phyloP scores from a whole-genome alignment of 2,113 vertebrate species.

The Empidonax traillii region DNA sequence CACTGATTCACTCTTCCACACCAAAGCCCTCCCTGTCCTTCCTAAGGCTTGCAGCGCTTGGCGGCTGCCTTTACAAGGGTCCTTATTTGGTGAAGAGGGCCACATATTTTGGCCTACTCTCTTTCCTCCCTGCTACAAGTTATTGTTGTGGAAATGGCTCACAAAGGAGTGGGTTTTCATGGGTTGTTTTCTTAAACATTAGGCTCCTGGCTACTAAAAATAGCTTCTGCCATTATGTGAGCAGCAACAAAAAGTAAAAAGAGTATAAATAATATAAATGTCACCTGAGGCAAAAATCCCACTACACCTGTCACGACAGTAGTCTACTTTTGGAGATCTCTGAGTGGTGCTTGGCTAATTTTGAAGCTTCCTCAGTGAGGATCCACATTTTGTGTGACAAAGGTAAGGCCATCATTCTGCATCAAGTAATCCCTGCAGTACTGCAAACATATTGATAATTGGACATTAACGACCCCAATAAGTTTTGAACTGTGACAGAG shows the following conservation, averaged over 20 bases:
- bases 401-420: not conserved
- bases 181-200: not conserved
- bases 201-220: conserved; percentile 25
- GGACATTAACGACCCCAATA: not conserved
- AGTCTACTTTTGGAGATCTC: not conserved
- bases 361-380: not conserved
- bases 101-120: conserved; percentile 46
- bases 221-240: conserved; percentile 17
- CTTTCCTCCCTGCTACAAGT: conserved; percentile 41
- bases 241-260: conserved; percentile 1
- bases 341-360: not conserved
- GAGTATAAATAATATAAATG: not conserved
- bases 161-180: not conserved
- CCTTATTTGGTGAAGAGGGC: conserved; percentile 60
- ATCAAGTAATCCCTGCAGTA: not conserved
- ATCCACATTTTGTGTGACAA: not conserved
- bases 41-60: not conserved
- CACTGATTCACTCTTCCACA: conserved; percentile 62
- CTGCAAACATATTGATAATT: not conserved
- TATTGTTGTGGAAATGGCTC: conserved; percentile 57
- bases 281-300: not conserved
- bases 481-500: not conserved
- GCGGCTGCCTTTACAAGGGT: not conserved
- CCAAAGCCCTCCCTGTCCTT: conserved; percentile 61
- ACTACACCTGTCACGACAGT: not conserved